phyloP scores from a whole-genome alignment of 2,888 invertebrate species.

The Gryllus longicercus region DNA sequence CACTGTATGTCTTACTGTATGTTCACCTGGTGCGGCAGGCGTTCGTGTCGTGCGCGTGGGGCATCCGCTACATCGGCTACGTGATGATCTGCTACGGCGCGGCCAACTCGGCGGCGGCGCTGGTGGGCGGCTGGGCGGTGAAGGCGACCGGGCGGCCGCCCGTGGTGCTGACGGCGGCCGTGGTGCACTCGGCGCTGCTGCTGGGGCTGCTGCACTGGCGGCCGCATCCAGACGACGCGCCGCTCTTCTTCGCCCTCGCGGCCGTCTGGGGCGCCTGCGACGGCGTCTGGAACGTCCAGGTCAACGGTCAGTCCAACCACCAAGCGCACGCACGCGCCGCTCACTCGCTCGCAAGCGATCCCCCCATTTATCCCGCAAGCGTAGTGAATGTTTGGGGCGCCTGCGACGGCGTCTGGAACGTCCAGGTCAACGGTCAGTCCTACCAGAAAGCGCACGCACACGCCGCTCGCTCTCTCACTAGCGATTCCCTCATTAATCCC shows the following conservation, averaged over 20 bases:
- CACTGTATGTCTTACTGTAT: too few relatives aligned
- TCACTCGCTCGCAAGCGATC: too few relatives aligned
- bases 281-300: conserved; percentile 64
- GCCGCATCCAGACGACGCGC: conserved; percentile 45
- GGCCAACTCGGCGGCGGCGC: conserved; percentile 59
- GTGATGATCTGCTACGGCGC: conserved; percentile 66
- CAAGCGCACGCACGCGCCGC: background rate
- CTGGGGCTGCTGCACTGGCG: conserved; percentile 46
- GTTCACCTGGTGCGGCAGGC: conserved; percentile 45
- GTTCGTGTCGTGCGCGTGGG: conserved; percentile 57
- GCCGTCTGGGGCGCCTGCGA: conserved; percentile 63
- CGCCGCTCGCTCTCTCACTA: too few relatives aligned
- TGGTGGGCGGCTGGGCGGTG: conserved; percentile 51
- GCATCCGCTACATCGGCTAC: conserved; percentile 64
- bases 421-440: conserved; percentile 60
- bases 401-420: conserved; percentile 63
- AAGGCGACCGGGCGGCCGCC: conserved; percentile 50
- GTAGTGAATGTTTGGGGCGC: conserved; percentile 49
- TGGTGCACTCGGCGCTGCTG: conserved; percentile 51
- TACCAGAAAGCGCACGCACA: too few relatives aligned
- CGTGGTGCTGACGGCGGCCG: conserved; percentile 47
- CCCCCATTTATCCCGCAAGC: too few relatives aligned
- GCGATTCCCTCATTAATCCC: too few relatives aligned
- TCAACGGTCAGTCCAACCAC: conserved; percentile 53
- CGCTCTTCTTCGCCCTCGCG: conserved; percentile 53